Evolutionary conservation across 2,113 vertebrate species (phyloP).

Genomic region (Chaetura pelagica): DNA sequence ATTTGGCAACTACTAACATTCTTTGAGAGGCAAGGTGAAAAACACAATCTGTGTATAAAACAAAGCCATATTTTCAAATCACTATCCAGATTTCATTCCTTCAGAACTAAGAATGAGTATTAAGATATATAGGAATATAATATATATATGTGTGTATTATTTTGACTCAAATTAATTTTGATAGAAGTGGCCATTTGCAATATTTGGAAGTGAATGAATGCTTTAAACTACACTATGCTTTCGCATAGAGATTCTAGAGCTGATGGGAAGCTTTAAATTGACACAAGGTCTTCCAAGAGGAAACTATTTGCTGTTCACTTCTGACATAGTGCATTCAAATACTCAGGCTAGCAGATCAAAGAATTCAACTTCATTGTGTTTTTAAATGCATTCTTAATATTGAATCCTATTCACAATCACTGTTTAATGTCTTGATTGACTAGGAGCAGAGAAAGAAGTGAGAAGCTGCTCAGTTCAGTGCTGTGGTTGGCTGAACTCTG

Average conservation of each 20-base stretch:
- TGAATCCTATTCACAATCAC: not conserved
- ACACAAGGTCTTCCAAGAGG: not conserved
- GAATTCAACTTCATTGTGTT: not conserved
- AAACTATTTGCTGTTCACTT: not conserved
- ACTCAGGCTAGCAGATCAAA: not conserved
- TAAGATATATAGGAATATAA: not conserved
- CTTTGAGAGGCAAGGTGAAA: not conserved
- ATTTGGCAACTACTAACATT: not conserved
- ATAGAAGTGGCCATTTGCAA: not conserved
- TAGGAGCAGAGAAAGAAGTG: not conserved
- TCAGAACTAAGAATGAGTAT: not conserved
- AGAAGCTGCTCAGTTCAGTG: not conserved
- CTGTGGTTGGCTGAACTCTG: not conserved
- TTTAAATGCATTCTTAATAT: not conserved
- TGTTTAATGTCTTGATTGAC: not conserved
- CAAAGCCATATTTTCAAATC: not conserved
- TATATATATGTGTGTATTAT: not conserved
- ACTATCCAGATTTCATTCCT: not conserved
- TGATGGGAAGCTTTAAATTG: not conserved
- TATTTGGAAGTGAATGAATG: not conserved
- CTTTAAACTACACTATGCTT: not conserved
- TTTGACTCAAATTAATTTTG: not conserved
- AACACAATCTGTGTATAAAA: not conserved
- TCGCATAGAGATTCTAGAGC: not conserved
- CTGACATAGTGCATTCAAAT: not conserved